Evolutionary conservation across 2,797 vertebrate genomes (phyloP).

Genomic region (Onychomys torridus): DNA sequence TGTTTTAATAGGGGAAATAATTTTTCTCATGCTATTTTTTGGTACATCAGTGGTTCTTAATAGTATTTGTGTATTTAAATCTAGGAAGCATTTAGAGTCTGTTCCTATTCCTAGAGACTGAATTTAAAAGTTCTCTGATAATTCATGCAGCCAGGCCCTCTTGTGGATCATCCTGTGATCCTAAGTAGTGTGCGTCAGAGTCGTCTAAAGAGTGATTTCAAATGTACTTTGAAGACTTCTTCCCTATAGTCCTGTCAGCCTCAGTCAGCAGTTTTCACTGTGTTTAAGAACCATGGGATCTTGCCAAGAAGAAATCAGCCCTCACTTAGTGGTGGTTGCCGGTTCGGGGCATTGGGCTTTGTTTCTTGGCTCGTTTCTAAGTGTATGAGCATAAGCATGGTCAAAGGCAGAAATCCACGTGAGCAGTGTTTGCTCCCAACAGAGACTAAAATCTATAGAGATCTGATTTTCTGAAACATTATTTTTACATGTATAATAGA

Average conservation of each 20-base stretch:
- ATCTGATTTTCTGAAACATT: slow-evolving; percentile 56
- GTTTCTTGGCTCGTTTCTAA: slow-evolving; percentile 48
- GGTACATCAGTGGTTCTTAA: slow-evolving; percentile 28
- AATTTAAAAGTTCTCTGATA: slow-evolving; percentile 52
- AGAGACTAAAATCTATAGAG: slow-evolving; percentile 17
- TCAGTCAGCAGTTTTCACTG: slow-evolving; percentile 11
- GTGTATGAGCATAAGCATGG: not conserved
- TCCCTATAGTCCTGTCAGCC: not conserved
- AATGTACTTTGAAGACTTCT: not conserved
- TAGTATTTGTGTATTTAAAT: slow-evolving; percentile 2
- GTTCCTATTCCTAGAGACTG: not conserved
- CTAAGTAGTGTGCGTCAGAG: not conserved
- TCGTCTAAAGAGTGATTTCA: slow-evolving; percentile 6
- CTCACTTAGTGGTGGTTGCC: not conserved
- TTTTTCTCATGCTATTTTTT: slow-evolving; percentile 30
- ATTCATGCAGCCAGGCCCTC: not conserved
- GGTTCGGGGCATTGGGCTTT: not conserved
- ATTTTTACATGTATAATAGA: slow-evolving; percentile 85
- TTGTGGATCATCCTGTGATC: not conserved
- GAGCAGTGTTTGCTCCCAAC: slow-evolving; percentile 9
- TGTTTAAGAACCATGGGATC: slow-evolving; percentile 9
- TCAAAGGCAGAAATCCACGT: slow-evolving; percentile 29
- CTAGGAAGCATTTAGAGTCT: slow-evolving; percentile 8
- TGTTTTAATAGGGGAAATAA: not conserved
- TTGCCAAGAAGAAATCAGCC: slow-evolving; percentile 23